Evolutionary conservation across 2,113 vertebrate species (phyloP).

Genomic region (Tapirus terrestris): DNA sequence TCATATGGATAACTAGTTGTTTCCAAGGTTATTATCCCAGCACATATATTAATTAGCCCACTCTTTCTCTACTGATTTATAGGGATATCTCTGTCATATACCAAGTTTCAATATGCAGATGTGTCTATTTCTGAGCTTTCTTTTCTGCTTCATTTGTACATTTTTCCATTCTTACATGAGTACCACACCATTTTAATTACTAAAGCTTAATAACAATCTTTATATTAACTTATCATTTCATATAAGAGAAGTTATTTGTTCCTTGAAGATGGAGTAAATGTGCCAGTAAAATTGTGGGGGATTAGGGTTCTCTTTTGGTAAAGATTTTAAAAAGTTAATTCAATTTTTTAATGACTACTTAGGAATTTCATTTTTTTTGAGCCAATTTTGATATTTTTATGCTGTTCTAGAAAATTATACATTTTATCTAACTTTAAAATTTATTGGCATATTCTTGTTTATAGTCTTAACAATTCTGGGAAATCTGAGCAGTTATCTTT

Average conservation of each 20-base stretch:
- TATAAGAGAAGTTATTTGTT: not conserved
- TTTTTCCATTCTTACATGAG: not conserved
- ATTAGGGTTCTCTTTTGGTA: not conserved
- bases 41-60: not conserved
- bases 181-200: not conserved
- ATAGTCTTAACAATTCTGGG: not conserved
- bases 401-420: not conserved
- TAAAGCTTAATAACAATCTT: not conserved
- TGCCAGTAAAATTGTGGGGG: not conserved
- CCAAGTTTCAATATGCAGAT: not conserved
- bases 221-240: not conserved
- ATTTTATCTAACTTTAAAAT: not conserved
- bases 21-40: not conserved
- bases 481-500: not conserved
- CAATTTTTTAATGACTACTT: not conserved
- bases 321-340: not conserved
- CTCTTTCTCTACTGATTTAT: not conserved
- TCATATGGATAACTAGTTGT: not conserved
- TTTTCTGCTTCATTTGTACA: not conserved
- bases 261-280: not conserved
- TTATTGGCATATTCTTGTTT: not conserved
- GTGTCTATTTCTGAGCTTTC: not conserved
- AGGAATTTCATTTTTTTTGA: not conserved
- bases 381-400: not conserved
- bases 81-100: not conserved